These are phyloP conservation scores for Xiphophorus maculatus DNA, from an alignment of 2,113 vertebrate genomes.

Conservation along the genomic window DNA sequence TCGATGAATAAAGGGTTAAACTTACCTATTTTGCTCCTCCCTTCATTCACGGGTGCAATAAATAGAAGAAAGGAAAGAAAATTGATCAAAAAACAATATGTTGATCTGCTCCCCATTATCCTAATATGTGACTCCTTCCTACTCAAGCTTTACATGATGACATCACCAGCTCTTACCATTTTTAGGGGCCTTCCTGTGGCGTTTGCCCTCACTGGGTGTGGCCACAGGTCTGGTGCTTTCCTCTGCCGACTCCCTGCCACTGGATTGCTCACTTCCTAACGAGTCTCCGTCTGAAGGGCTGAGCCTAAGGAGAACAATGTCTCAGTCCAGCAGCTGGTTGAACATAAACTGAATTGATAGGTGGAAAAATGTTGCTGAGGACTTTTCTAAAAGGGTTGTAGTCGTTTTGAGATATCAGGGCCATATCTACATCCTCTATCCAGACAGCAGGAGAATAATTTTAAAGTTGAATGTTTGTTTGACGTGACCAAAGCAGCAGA, in stretches of 20 bases:
- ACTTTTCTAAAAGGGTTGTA: too few species aligned
- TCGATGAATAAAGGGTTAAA: not conserved
- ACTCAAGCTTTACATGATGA: not conserved
- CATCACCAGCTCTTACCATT: constrained; percentile 78
- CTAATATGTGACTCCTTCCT: too few species aligned
- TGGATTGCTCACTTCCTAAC: constrained; percentile 91
- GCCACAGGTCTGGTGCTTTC: constrained; percentile 83
- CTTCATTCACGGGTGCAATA: constrained; percentile 34
- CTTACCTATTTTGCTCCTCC: constrained; percentile 66
- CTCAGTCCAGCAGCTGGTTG: not conserved
- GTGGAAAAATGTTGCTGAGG: too few species aligned
- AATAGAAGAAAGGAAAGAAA: constrained; percentile 7
- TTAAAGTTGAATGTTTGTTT: not conserved
- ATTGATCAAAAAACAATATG: not conserved
- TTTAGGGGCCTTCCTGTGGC: constrained; percentile 80
- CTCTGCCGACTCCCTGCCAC: constrained; percentile 88
- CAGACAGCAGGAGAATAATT: too few species aligned
- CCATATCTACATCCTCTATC: too few species aligned
- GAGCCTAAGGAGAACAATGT: constrained; percentile 76
- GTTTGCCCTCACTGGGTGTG: constrained; percentile 80
- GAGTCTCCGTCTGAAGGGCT: constrained; percentile 94
- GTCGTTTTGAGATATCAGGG: too few species aligned
- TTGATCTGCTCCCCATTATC: not conserved
- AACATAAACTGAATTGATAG: not conserved
- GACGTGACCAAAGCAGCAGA: not conserved